Evolutionary conservation across 2,797 vertebrate genomes (phyloP).

Genomic region (Danio aesculapii): DNA sequence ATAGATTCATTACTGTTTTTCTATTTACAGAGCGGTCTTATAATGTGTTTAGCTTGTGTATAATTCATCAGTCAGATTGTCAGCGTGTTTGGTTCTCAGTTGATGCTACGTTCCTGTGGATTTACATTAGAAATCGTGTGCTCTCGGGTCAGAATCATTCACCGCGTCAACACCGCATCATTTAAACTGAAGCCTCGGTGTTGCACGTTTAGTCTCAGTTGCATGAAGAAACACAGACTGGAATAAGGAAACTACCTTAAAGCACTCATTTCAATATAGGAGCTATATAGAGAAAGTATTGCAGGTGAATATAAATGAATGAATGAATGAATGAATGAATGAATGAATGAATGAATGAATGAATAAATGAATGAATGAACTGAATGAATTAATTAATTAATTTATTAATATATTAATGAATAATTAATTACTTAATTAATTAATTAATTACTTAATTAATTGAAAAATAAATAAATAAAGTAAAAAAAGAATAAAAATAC

Average conservation of each 20-base stretch:
- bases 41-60: conserved; percentile 51
- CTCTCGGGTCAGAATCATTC: conserved; percentile 31
- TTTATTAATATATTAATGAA: too few species aligned
- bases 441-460: too few species aligned
- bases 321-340: too few species aligned
- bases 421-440: too few species aligned
- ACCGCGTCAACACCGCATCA: not conserved
- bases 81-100: conserved; percentile 59
- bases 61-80: conserved; percentile 60
- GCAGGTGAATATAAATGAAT: too few species aligned
- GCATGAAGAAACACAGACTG: not conserved
- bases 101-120: conserved; percentile 32
- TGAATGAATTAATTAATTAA: too few species aligned
- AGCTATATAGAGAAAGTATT: not conserved
- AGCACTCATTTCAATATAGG: conserved; percentile 1
- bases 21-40: conserved; percentile 55
- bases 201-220: not conserved
- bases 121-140: conserved; percentile 42
- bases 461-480: too few species aligned
- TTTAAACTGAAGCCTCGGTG: conserved; percentile 5
- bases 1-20: conserved; percentile 58
- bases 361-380: too few species aligned
- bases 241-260: conserved; percentile 2
- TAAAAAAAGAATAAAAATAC: too few species aligned
- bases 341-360: too few species aligned